Evolutionary conservation across 2,797 vertebrate species (phyloP).

Genomic region (Protosalanx chinensis): DNA sequence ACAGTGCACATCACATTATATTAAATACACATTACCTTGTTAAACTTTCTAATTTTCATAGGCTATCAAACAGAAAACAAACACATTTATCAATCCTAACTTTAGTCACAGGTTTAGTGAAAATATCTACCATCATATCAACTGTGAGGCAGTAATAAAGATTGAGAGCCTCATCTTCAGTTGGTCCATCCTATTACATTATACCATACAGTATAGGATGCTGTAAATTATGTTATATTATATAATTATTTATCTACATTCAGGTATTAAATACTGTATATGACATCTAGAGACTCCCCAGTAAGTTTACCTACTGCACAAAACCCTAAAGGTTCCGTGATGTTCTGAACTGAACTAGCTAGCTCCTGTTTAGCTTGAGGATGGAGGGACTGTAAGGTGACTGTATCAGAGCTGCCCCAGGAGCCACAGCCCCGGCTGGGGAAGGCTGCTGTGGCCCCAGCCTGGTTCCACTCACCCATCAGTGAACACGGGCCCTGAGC

Average conservation of each 20-base stretch:
- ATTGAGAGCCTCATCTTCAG: neutral
- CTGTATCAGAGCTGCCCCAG: constrained; percentile 12
- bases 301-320: constrained; percentile 14
- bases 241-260: neutral
- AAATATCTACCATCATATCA: too few relatives aligned
- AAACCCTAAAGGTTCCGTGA: constrained; percentile 12
- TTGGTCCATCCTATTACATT: neutral
- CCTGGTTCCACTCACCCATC: constrained; percentile 62
- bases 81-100: too few relatives aligned
- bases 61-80: too few relatives aligned
- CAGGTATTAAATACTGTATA: neutral
- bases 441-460: constrained; percentile 45
- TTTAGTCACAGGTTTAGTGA: too few relatives aligned
- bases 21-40: too few relatives aligned
- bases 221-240: neutral
- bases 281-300: too few relatives aligned
- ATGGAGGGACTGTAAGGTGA: constrained; percentile 19
- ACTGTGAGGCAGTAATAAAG: too few relatives aligned
- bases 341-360: constrained; percentile 32
- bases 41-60: too few relatives aligned
- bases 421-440: constrained; percentile 35
- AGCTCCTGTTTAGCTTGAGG: neutral
- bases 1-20: too few relatives aligned
- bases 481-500: constrained; percentile 61
- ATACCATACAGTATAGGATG: neutral